Conservation (phyloP, 2,113 vertebrate species). For the Psilopogon haemacephalus region DNA sequence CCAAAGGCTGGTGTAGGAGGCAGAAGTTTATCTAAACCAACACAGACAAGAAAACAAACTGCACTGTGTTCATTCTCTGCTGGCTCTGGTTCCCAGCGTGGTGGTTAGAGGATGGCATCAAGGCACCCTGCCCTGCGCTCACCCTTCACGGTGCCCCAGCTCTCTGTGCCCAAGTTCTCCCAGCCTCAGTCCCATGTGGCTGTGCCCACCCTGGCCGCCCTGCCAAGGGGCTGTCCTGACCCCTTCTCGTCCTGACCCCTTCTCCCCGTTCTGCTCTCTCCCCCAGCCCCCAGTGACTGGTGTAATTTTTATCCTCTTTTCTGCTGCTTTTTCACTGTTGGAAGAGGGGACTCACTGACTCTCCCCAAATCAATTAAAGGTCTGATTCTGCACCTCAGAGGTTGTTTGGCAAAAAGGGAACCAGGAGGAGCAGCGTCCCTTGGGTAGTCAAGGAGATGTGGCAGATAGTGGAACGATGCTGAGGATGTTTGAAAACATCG, state of each 20-base stretch:
- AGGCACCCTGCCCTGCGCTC: rapidly evolving
- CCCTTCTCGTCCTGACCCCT: rapidly evolving
- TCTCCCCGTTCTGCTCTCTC: rapidly evolving
- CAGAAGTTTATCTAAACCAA: background rate
- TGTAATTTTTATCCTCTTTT: background rate
- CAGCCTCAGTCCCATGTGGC: rapidly evolving
- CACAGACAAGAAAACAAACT: rapidly evolving
- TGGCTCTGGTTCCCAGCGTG: background rate
- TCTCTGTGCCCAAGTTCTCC: rapidly evolving
- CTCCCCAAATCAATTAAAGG: rapidly evolving
- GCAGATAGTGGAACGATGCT: background rate
- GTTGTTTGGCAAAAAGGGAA: rapidly evolving
- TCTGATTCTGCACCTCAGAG: background rate
- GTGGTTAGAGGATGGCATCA: rapidly evolving
- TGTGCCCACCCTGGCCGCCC: rapidly evolving
- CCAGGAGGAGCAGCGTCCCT: rapidly evolving
- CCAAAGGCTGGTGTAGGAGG: background rate
- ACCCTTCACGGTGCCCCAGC: rapidly evolving
- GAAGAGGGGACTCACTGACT: background rate
- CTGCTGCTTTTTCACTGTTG: background rate
- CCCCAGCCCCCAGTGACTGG: rapidly evolving
- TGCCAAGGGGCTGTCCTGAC: rapidly evolving
- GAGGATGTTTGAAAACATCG: background rate
- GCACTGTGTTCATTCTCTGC: background rate
- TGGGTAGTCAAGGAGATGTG: rapidly evolving